These are phyloP conservation scores for Danio aesculapii DNA, from an alignment of 2,797 vertebrate genomes.

Conservation along the genomic window DNA sequence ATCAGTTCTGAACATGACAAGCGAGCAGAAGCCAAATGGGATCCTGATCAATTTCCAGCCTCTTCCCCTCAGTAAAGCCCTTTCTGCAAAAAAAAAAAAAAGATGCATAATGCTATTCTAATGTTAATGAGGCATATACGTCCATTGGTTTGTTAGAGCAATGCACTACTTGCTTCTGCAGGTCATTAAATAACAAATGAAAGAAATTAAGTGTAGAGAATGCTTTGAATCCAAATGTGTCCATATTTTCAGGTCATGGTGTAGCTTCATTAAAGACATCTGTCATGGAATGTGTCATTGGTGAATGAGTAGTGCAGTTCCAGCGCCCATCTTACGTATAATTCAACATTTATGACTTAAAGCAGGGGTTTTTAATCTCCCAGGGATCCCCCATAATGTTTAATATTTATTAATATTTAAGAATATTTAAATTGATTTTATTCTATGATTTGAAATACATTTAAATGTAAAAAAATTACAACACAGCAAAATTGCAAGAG, in stretches of 20 bases:
- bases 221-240: conserved; percentile 67
- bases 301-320: conserved; percentile 18
- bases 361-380: background rate
- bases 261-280: conserved; percentile 79
- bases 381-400: background rate
- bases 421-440: too few species aligned
- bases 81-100: background rate
- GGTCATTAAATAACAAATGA: conserved; percentile 51
- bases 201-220: conserved; percentile 66
- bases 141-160: conserved; percentile 31
- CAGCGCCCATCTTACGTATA: background rate
- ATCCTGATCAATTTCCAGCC: conserved; percentile 23
- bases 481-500: too few species aligned
- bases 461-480: too few species aligned
- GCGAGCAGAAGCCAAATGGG: conserved; percentile 21
- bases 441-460: too few species aligned
- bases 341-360: conserved; percentile 8
- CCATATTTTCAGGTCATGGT: conserved; percentile 70
- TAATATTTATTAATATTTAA: too few species aligned
- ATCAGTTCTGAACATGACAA: conserved; percentile 40
- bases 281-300: conserved; percentile 70
- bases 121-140: conserved; percentile 29
- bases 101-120: conserved; percentile 22
- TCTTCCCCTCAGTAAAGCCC: background rate
- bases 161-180: conserved; percentile 5